A percentile compares a stretch with the other conserved stretches of the same genome.
phyloP scores from a whole-genome alignment of 2,113 vertebrate species.

The Edolisoma coerulescens region DNA sequence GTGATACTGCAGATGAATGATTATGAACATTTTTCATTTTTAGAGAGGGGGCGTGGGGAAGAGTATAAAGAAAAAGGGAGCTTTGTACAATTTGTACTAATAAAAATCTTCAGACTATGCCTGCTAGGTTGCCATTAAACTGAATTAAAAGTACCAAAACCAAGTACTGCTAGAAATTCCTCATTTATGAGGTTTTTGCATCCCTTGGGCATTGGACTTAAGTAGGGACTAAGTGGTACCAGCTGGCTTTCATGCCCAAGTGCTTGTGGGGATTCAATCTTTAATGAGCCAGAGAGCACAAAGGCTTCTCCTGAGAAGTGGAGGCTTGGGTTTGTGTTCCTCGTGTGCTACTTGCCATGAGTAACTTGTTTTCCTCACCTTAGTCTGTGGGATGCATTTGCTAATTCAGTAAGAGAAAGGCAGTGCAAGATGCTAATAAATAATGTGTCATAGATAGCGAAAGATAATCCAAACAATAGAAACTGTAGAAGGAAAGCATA shows the following conservation, averaged over 20 bases:
- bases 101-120: background rate
- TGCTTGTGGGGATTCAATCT: background rate
- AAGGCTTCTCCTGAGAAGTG: background rate
- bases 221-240: background rate
- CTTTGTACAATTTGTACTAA: background rate
- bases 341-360: background rate
- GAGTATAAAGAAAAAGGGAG: background rate
- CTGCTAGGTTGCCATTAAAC: background rate
- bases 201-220: background rate
- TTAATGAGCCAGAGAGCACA: background rate
- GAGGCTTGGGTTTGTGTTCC: background rate
- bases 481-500: background rate
- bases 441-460: background rate
- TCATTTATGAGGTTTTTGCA: background rate
- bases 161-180: background rate
- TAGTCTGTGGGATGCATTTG: background rate
- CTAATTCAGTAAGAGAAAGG: background rate
- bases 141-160: background rate
- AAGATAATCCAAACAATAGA: background rate
- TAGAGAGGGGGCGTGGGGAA: rapidly evolving
- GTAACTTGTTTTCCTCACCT: background rate
- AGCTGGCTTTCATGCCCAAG: background rate
- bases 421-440: background rate
- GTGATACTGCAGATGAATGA: background rate
- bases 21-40: background rate